phyloP scores from a whole-genome alignment of 2,797 vertebrate species.

The Rhinogobio ventralis region DNA sequence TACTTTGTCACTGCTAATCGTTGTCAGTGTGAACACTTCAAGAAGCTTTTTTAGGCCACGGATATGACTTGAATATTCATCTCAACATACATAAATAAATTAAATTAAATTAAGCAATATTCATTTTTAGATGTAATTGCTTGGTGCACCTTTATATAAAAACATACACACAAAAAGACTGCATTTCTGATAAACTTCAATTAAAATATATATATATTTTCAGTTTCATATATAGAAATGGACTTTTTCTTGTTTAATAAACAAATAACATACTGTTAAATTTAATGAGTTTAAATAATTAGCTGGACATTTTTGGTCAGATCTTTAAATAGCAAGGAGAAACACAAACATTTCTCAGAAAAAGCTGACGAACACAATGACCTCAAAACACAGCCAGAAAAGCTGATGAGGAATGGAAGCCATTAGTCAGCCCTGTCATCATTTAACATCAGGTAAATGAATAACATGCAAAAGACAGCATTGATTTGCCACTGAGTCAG shows the following conservation, averaged over 20 bases:
- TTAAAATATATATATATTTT: background rate
- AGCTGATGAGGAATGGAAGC: conserved; percentile 53
- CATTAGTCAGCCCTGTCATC: conserved; percentile 46
- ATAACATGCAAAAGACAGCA: conserved; percentile 38
- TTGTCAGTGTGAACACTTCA: background rate
- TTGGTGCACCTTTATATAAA: conserved; percentile 14
- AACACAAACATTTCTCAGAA: conserved; percentile 43
- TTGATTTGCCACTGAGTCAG: conserved; percentile 24
- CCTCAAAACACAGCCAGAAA: conserved; percentile 41
- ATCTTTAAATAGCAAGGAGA: conserved; percentile 49
- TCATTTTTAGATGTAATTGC: background rate
- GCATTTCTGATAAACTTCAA: background rate
- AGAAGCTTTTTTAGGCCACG: background rate
- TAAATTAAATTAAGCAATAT: background rate
- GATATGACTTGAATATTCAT: background rate
- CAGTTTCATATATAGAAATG: background rate
- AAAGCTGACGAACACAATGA: conserved; percentile 48
- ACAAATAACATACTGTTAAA: background rate
- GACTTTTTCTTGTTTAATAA: background rate
- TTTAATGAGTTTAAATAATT: background rate
- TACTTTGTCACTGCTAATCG: background rate
- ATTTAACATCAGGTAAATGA: conserved; percentile 49
- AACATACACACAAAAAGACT: background rate
- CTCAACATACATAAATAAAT: background rate
- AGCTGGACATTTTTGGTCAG: background rate